phyloP scores from a whole-genome alignment of 2,888 invertebrate genomes.

The Eupsilia transversa region DNA sequence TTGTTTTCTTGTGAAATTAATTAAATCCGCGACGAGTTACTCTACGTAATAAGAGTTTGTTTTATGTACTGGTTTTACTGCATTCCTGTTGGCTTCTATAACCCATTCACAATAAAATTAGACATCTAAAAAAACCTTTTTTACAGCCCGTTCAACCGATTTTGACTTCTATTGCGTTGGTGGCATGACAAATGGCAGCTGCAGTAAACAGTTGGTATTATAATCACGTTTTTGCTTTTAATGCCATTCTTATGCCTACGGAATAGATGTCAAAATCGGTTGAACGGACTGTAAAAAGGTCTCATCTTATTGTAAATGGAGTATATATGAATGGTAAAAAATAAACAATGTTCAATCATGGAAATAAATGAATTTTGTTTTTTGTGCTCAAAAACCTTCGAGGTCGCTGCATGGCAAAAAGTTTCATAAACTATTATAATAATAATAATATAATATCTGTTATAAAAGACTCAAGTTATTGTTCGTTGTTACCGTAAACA shows the following conservation, averaged over 20 bases:
- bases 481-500: constrained; percentile 28
- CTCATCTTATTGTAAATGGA: no score
- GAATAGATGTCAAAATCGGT: no score
- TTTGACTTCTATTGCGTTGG: no score
- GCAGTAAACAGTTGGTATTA: no score
- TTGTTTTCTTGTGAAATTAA: constrained; percentile 80
- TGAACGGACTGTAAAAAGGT: no score
- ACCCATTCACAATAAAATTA: no score
- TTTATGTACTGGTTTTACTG: constrained; percentile 50
- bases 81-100: constrained; percentile 45
- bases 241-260: no score
- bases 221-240: no score
- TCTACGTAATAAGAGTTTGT: constrained; percentile 52
- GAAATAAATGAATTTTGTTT: constrained; percentile 58
- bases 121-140: no score
- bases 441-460: constrained; percentile 29
- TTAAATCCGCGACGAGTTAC: constrained; percentile 72
- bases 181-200: no score
- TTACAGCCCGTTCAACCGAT: no score
- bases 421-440: constrained; percentile 40
- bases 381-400: constrained; percentile 48
- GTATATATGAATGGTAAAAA: constrained; percentile 50
- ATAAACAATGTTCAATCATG: constrained; percentile 63
- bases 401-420: constrained; percentile 46
- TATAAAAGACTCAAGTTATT: constrained; percentile 54